Evolutionary conservation across 2,113 vertebrate genomes (phyloP), one percentile per base, ranked within the genome.

Genomic region (Boulengeromyrus knoepffleri): DNA sequence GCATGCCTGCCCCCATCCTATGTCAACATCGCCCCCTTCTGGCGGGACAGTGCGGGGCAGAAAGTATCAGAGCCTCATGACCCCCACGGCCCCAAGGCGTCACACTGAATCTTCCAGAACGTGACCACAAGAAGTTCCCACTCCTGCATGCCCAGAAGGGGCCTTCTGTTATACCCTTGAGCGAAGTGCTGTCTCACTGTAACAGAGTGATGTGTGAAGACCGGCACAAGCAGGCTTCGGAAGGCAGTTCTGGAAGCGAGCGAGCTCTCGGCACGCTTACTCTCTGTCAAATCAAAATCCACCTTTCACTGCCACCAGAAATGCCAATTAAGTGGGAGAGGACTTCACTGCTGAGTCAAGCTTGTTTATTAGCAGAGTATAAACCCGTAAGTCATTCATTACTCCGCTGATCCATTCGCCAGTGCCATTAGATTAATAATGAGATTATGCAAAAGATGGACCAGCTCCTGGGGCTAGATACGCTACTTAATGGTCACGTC

Each of bases 311-410:
- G 45, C 47, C 47, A 50, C 47, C n/a, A 27, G 45, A 86, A 86
- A 49, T 86, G 84, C 84, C 84, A 86, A 49, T 86, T 86, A 86
- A 86, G 46, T 15, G 24, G 13, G 46, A 86, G 45, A 50, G 84
- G 45, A 50, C 45, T 86, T 86, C n/a, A 86, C n/a, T 31, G 84
- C 84, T 86, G 84, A 86, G 84, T 50, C 46, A 50, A 50, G 47
- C n/a, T 86, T 86, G 84, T 86, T 86, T 86, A 49, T 86, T 49
- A 86, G 45, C 45, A n/a, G 47, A 86, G 10, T 50, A 86, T 86
- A 86, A 86, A 49, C 84, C 84, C 47, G 12, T 24, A 50, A 49
- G 21, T 50, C n/a, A 27, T 86, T 47, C 24, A 49, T 86, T 49
- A 50, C 24, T 36, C 84, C 15, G 46, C 84, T 49, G 84, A 85